Evolutionary conservation across 2,797 vertebrate genomes (phyloP), one percentile per base, ranked within the genome.

Genomic region (Molossus alvarezi): DNA sequence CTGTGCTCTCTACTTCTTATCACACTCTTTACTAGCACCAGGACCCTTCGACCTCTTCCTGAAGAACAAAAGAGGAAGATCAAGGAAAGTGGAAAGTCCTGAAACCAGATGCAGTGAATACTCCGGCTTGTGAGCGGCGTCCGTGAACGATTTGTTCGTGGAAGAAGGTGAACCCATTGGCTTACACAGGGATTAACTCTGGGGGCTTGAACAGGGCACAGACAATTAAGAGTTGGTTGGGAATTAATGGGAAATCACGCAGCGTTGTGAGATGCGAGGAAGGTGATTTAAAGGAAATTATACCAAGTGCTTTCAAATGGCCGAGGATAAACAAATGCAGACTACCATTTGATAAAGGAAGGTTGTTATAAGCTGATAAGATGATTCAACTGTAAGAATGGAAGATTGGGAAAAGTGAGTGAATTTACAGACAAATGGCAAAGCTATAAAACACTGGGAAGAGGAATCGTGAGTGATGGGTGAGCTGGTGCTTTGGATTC

Each of bases 241-340:
- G 67, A 96, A 93, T 93, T 96, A 94, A 93, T 84, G 76, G 57
- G 91, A 95, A 97, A 96, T 64, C 96, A 97, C 77, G 71, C 23
- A 48, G 18, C 65, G 27, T 60, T 71, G 41, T 90, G 81, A 92
- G 75, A 90, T 60, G 72, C 73, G 55, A 92, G 33, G 41, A 73
- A 81, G 90, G 48, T 23, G 21, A 62, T 71, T 90, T 62, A 84
- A 87, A 96, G 53, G 33, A 94, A 93, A 93, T 81, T 58, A 41
- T 20, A 21, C 60, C 25, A 88, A 53, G 17, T 60, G 57, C 57
- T 91, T 89, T 76, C 65, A 81, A 67, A 58, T 20, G 71, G 80
- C n/a, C 12, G 81, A 77, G 33, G 67, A 58, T 69, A 53, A 90
- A 69, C n/a, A 93, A 80, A 72, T 7, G 1, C 17, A 71, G 83